These are phyloP conservation scores for Dreissena polymorpha DNA, from an alignment of 1,140 invertebrate genomes.

Conservation along the genomic window DNA sequence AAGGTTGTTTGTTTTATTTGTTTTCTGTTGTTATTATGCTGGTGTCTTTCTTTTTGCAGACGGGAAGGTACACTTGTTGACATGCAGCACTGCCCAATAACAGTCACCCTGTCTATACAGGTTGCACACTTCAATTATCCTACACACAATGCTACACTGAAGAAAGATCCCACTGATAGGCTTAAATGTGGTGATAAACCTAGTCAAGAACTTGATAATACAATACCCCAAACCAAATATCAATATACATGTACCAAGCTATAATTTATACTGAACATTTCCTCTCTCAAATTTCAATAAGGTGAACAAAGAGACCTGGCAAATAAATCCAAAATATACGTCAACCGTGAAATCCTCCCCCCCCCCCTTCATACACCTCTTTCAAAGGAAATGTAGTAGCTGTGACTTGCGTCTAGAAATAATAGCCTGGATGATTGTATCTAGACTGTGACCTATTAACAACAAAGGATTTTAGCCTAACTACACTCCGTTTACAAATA, in stretches of 20 bases:
- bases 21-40: too few relatives aligned
- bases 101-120: too few relatives aligned
- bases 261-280: neutral
- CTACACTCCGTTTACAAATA: slow-evolving; percentile 4
- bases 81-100: too few relatives aligned
- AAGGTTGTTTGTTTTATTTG: too few relatives aligned
- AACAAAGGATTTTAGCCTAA: slow-evolving; percentile 1
- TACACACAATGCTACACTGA: too few relatives aligned
- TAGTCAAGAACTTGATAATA: neutral
- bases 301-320: neutral
- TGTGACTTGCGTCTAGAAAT: slow-evolving; percentile 10
- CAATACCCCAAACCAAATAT: neutral
- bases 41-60: too few relatives aligned
- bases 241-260: neutral
- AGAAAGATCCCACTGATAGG: too few relatives aligned
- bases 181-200: too few relatives aligned
- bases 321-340: neutral
- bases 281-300: slow-evolving; percentile 5
- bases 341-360: neutral
- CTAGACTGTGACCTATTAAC: neutral
- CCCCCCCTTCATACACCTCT: neutral
- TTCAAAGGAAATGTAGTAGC: slow-evolving; percentile 2
- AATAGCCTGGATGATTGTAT: neutral
- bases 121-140: too few relatives aligned
- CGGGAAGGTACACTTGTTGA: too few relatives aligned